Percentiles rank a stretch among this genome's conserved stretches.
phyloP scores from a whole-genome alignment of 2,113 vertebrate species.

The Lamprologus callipterus region DNA sequence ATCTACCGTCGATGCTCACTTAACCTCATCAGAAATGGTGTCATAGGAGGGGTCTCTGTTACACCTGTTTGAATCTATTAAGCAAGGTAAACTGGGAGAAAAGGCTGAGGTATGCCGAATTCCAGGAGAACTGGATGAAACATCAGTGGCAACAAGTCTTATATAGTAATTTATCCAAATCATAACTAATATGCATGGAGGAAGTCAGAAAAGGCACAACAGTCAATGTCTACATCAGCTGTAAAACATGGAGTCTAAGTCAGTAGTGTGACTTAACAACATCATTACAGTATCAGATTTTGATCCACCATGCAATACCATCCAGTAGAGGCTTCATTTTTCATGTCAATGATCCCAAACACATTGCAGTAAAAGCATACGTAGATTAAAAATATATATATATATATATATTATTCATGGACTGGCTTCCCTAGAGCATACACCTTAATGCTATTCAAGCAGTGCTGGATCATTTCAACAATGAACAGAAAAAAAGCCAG shows the following conservation, averaged over 20 bases:
- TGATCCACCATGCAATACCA: background rate
- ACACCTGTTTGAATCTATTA: background rate
- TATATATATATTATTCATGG: background rate
- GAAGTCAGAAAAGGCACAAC: background rate
- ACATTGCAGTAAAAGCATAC: background rate
- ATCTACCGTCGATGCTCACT: fast-evolving
- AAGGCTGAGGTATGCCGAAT: background rate
- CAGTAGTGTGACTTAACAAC: background rate
- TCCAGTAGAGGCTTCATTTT: background rate
- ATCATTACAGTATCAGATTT: background rate
- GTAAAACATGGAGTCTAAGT: background rate
- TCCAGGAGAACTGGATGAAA: background rate
- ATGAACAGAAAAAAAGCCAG: background rate
- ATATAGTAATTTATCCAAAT: background rate
- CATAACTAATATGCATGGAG: background rate
- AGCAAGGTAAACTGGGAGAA: background rate
- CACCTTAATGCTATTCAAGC: background rate
- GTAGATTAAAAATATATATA: too few relatives aligned
- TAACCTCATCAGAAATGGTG: background rate
- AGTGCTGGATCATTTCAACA: background rate
- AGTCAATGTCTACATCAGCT: background rate
- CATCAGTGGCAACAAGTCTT: background rate
- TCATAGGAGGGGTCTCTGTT: background rate
- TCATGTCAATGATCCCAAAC: background rate
- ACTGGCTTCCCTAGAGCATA: background rate